Evolutionary conservation across 2,888 invertebrate genomes (phyloP).

Genomic region (Uropetala carovei): DNA sequence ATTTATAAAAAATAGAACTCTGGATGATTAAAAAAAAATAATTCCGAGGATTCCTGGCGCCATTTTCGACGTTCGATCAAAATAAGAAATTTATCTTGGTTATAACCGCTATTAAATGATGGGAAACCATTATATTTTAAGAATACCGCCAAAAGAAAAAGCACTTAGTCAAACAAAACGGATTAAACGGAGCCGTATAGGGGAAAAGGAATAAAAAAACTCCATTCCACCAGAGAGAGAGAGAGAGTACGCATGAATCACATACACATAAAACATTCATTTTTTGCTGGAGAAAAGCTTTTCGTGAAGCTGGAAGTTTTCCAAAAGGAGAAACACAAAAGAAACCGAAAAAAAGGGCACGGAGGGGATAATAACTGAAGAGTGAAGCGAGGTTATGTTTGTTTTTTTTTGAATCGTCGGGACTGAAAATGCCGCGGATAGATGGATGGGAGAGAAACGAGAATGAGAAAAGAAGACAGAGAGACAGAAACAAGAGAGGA

Average conservation of each 20-base stretch:
- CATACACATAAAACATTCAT: conserved; percentile 3
- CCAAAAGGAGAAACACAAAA: background rate
- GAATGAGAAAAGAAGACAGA: background rate
- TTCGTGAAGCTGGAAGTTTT: background rate
- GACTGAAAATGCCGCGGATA: background rate
- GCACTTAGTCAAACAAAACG: background rate
- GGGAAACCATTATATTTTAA: no score
- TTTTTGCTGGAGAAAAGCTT: background rate
- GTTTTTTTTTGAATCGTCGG: background rate
- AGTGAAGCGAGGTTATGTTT: background rate
- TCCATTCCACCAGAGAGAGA: background rate
- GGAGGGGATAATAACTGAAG: background rate
- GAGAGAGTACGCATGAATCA: background rate
- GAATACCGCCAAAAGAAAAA: background rate
- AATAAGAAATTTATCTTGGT: no score
- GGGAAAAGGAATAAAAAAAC: background rate
- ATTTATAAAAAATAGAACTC: no score
- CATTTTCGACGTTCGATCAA: no score
- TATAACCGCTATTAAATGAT: no score
- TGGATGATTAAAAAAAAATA: no score
- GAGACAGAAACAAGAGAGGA: background rate
- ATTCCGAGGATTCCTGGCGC: no score
- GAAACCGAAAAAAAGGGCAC: background rate
- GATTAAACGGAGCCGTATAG: background rate
- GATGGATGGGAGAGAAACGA: background rate